Percentiles rank a stretch among this genome's conserved stretches.
Evolutionary conservation across 2,797 vertebrate species (phyloP).

Genomic region (Thalassophryne amazonica): DNA sequence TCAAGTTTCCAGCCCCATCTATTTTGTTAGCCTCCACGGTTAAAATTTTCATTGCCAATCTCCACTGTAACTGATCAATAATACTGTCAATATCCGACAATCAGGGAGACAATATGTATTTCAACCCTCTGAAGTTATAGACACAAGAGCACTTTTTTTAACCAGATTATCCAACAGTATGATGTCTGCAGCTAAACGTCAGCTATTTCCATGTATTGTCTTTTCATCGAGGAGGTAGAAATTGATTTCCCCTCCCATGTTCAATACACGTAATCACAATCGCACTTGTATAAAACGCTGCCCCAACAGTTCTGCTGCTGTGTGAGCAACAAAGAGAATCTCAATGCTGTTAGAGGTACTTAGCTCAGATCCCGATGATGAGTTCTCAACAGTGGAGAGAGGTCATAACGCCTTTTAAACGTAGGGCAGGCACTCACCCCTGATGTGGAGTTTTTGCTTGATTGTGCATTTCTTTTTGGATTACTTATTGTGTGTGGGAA

Average conservation of each 20-base stretch:
- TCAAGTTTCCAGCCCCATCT: too few species aligned
- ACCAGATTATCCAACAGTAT: neutral
- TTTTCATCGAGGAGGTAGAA: neutral
- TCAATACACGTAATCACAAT: neutral
- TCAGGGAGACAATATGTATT: too few species aligned
- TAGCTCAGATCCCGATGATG: slow-evolving; percentile 25
- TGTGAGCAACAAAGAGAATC: neutral
- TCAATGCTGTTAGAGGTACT: slow-evolving; percentile 25
- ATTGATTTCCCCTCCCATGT: slow-evolving; percentile 6
- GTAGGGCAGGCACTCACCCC: slow-evolving; percentile 24
- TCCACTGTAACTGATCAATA: too few species aligned
- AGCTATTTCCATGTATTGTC: neutral
- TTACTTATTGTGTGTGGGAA: neutral
- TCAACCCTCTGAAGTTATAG: too few species aligned
- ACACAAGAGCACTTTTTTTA: neutral
- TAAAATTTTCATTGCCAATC: too few species aligned
- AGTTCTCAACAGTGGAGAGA: slow-evolving; percentile 33
- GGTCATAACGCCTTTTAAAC: slow-evolving; percentile 34
- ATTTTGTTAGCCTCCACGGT: too few species aligned
- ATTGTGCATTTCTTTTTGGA: slow-evolving; percentile 9
- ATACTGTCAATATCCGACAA: too few species aligned
- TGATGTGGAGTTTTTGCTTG: neutral
- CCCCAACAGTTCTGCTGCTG: neutral
- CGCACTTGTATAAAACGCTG: neutral
- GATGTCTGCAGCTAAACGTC: neutral